phyloP scores from a whole-genome alignment of 2,113 vertebrate genomes.

The Petaurus breviceps region DNA sequence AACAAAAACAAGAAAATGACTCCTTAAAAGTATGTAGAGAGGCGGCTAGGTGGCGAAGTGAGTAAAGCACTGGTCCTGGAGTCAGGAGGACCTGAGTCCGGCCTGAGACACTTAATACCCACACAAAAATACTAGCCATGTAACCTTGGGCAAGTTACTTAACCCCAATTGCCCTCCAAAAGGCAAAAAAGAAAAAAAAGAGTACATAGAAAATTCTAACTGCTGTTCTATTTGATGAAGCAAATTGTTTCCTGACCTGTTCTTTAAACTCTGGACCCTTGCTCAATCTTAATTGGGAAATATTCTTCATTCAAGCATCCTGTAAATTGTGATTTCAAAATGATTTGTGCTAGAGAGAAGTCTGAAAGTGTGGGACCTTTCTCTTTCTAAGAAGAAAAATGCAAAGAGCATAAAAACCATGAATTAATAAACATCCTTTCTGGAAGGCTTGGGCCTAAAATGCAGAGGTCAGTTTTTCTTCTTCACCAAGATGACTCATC shows the following conservation, averaged over 20 bases:
- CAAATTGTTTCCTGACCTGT: neutral
- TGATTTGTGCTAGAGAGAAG: neutral
- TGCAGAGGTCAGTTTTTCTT: neutral
- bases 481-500: neutral
- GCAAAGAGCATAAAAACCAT: neutral
- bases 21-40: neutral
- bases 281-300: too few relatives aligned
- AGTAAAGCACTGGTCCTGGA: too few relatives aligned
- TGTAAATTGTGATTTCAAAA: neutral
- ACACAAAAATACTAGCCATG: too few relatives aligned
- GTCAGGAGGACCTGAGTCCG: too few relatives aligned
- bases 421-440: neutral
- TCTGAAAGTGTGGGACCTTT: neutral
- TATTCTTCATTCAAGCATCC: neutral
- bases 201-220: neutral
- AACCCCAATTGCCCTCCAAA: too few relatives aligned
- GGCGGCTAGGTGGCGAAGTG: too few relatives aligned
- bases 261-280: neutral
- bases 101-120: too few relatives aligned
- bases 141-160: too few relatives aligned
- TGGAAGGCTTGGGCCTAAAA: neutral
- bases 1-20: neutral
- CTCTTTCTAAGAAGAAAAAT: neutral
- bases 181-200: too few relatives aligned
- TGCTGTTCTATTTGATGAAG: neutral